These are phyloP conservation scores for Idris sp. DNA, from an alignment of 1,140 invertebrate species.

Conservation along the genomic window DNA sequence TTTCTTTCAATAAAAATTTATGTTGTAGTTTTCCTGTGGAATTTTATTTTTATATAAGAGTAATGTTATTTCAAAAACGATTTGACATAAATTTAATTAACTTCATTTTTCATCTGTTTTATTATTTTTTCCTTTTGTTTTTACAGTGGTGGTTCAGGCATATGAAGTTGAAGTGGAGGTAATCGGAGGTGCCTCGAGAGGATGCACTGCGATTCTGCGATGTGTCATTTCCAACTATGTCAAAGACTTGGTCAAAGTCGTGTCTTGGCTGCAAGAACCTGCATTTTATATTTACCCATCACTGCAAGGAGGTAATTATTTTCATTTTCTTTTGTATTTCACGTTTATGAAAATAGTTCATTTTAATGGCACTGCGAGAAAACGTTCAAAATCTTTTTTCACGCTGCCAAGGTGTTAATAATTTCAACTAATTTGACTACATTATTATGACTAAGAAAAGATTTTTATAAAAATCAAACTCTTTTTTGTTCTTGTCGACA, in stretches of 20 bases:
- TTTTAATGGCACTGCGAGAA: too few relatives aligned
- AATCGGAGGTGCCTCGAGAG: conserved; percentile 82
- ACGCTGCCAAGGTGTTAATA: too few relatives aligned
- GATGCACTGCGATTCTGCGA: conserved; percentile 88
- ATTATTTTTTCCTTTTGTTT: conserved; percentile 30
- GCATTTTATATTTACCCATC: conserved; percentile 87
- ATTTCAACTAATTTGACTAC: too few relatives aligned
- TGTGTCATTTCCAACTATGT: conserved; percentile 90
- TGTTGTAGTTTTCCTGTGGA: too few relatives aligned
- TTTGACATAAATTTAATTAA: neutral
- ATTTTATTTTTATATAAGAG: too few relatives aligned
- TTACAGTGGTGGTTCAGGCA: conserved; percentile 87
- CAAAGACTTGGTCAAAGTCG: conserved; percentile 88
- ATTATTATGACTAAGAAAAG: too few relatives aligned
- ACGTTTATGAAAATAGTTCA: too few relatives aligned
- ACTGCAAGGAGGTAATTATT: conserved; percentile 84
- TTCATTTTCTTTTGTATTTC: conserved; percentile 5
- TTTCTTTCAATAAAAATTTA: too few relatives aligned
- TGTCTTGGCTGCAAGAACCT: conserved; percentile 89
- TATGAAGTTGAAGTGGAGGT: conserved; percentile 88
- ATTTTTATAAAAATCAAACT: too few relatives aligned
- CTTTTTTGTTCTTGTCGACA: too few relatives aligned
- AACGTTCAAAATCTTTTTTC: too few relatives aligned
- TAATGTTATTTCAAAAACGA: too few relatives aligned
- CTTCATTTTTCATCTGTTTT: conserved; percentile 35